Evolutionary conservation across 2,797 vertebrate species (phyloP), one percentile per base, ranked within the genome.

Genomic region (Rousettus madagascariensis): DNA sequence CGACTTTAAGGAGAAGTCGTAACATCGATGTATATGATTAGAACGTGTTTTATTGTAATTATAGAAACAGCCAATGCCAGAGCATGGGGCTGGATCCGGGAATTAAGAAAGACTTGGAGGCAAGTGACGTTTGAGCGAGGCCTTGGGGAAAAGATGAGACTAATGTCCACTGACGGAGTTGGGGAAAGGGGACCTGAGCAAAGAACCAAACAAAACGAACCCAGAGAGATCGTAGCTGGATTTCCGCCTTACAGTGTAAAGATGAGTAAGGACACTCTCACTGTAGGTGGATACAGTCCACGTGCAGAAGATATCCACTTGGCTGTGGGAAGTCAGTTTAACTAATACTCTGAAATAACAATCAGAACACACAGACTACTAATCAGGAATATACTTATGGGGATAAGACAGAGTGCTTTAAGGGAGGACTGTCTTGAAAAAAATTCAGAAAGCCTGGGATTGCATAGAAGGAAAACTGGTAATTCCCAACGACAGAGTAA

Each of bases 41-140:
- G 96, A 97, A 93, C 94, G 95, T 97, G 95, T 97, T 95, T 96
- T 96, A 94, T 97, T 97, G 59, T 96, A 94, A 97, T 97, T 97
- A 96, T 80, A 86, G 95, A 97, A 97, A 94, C 96, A 92, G 85
- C 96, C 97, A 96, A 97, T 96, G 96, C 84, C 95, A 53, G 12
- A 36, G 28, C 28, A 9, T 15, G 46, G 63, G 20, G 10, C 43
- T 87, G 33, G 6, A 78, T 79, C 30, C n/a, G 63, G 66, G 33
- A 80, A 84, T 1, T 9, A 6, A 91, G 55, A 92, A 75, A 92
- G 88, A 24, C 51, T 86, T 55, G 65, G 13, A 66, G 30, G n/a
- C 85, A 86, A 51, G 41, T 17, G 41, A 65, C 51, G 53, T 49
- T 15, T 68, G 77, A 90, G 33, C 51, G 43, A 72, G 36, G 6